Conservation (phyloP, 2,113 vertebrate species). For the Numenius arquata region DNA sequence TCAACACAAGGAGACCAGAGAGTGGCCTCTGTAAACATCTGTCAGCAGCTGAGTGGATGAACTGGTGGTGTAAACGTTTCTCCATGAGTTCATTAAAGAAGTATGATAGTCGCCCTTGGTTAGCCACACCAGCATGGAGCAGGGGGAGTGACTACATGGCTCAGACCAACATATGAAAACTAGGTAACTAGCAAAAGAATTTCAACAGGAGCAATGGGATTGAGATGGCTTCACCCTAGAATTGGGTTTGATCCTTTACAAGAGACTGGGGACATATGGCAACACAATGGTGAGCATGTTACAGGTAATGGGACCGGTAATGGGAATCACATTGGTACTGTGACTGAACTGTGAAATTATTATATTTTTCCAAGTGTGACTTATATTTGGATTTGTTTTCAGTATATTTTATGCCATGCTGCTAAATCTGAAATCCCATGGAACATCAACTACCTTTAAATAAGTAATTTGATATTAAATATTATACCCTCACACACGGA, state of each 20-base stretch:
- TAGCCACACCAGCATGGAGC: background rate
- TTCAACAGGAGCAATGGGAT: background rate
- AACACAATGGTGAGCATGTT: no score
- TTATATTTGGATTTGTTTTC: background rate
- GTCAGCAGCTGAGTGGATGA: background rate
- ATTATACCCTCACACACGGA: background rate
- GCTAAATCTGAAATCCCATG: background rate
- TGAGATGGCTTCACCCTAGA: background rate
- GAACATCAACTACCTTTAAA: background rate
- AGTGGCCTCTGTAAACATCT: background rate
- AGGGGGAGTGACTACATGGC: background rate
- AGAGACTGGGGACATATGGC: background rate
- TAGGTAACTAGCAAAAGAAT: background rate
- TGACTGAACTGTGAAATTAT: background rate
- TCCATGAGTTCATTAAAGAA: background rate
- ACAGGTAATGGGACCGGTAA: background rate
- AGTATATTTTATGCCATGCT: background rate
- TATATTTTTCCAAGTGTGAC: background rate
- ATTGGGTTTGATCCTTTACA: background rate
- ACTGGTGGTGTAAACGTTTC: background rate
- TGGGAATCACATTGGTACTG: background rate
- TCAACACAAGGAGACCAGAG: background rate
- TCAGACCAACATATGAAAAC: background rate
- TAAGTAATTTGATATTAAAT: background rate
- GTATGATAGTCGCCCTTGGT: no score